A percentile compares a stretch with the other conserved stretches of the same genome.
Conservation (phyloP, 1,140 invertebrate genomes). For the Neuroterus valhalla region DNA sequence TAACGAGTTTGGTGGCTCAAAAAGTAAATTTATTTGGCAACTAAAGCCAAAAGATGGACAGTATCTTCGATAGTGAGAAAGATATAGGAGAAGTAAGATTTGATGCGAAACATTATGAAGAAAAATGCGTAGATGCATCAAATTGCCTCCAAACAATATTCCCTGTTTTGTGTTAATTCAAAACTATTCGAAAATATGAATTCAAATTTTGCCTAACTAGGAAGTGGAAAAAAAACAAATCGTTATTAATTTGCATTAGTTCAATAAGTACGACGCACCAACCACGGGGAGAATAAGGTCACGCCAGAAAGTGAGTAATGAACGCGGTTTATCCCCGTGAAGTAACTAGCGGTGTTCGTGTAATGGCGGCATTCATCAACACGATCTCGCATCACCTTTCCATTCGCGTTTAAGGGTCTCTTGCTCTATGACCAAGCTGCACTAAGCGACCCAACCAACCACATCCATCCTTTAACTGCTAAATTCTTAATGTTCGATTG, state of each 20-base stretch:
- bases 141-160: too few relatives aligned
- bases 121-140: too few relatives aligned
- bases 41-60: too few relatives aligned
- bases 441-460: background rate
- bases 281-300: conserved; percentile 66
- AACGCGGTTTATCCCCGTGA: conserved; percentile 72
- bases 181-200: background rate
- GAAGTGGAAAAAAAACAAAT: conserved; percentile 58
- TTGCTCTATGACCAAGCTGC: conserved; percentile 38
- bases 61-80: too few relatives aligned
- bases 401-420: conserved; percentile 68
- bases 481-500: too few relatives aligned
- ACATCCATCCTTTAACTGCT: background rate
- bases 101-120: too few relatives aligned
- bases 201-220: background rate
- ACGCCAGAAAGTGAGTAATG: conserved; percentile 73
- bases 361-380: conserved; percentile 74
- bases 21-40: too few relatives aligned
- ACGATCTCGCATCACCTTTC: conserved; percentile 70
- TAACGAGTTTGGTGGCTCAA: too few relatives aligned
- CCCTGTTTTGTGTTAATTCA: background rate
- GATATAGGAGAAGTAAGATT: too few relatives aligned
- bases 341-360: conserved; percentile 73
- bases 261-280: conserved; percentile 57
- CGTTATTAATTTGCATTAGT: conserved; percentile 72